Base-by-base conservation (phyloP, 2,888 invertebrate genomes). In the Macrosiphum euphorbiae region DNA sequence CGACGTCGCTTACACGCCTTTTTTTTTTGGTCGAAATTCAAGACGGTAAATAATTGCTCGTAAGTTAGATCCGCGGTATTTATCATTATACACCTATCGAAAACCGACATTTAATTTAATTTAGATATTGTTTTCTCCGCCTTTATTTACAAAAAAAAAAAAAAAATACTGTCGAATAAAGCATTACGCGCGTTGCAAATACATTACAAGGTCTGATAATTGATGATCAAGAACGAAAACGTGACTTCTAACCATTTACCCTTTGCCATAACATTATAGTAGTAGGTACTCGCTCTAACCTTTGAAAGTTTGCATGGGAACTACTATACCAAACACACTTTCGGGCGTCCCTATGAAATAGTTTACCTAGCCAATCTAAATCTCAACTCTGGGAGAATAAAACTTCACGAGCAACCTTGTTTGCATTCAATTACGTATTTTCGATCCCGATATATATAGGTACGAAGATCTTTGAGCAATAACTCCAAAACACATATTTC, bases 301-400 rank as follows among this genome's bases (percentile, higher is more conserved):
- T 90, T 52, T 84, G 47, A 84, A 52, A 90, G 35, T 78, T 78
- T 84, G 50, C 41, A 28, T 52, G n/a, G 16, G 84, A 90, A 78
- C 47, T 50, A 78, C 47, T 50, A 78, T 20, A 47, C 28, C n/a
- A 26, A 89, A 89, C 78, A 41, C 52, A 35, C 52, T 41, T 90
- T 55, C 55, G 24, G 8, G 8, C 28, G 84, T 91, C 28, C 52
- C 91, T 11, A 20, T n/a, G 55, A 91, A 85, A 91, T 91, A 85
- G 90, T 55, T 84, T 41, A 44, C n/a, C 84, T 85, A 55, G 85
- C 84, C 91, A 85, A 91, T 91, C 91, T 55, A 85, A 91, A 91
- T 91, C 91, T 85, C 44, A 44, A 58, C 85, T n/a, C n/a, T 28
- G 24, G 44, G 44, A 58, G 58, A 85, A 91, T 91, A 55, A n/a